phyloP scores from a whole-genome alignment of 1,140 invertebrate species.

The Copidosoma floridanum region DNA sequence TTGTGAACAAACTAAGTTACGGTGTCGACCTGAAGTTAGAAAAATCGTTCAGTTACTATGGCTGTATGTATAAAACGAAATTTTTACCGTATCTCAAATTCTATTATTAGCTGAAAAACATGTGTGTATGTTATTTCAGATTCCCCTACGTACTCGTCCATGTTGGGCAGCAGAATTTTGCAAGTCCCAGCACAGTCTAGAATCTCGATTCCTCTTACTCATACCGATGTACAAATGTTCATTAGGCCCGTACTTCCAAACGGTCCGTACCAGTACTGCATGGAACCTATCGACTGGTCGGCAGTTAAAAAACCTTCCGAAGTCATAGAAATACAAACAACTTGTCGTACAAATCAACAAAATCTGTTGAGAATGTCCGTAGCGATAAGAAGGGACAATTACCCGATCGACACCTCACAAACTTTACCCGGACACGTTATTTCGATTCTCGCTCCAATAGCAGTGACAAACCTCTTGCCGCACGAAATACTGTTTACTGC shows the following conservation, averaged over 20 bases:
- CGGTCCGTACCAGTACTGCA: conserved; percentile 62
- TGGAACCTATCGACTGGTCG: conserved; percentile 66
- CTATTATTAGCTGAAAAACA: no score
- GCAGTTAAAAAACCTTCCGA: conserved; percentile 62
- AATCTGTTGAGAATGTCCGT: conserved; percentile 71
- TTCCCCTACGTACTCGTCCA: conserved; percentile 15
- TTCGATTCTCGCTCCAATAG: conserved; percentile 78
- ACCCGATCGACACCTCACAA: conserved; percentile 64
- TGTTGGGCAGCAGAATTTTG: conserved; percentile 37
- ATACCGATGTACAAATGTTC: conserved; percentile 63
- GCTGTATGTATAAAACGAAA: conserved; percentile 41
- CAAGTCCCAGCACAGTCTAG: conserved; percentile 51
- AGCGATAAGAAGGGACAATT: conserved; percentile 75
- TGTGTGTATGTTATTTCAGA: no score
- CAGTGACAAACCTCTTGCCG: conserved; percentile 75
- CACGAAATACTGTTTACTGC: conserved; percentile 69
- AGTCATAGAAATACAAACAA: conserved; percentile 54
- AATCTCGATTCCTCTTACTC: conserved; percentile 66
- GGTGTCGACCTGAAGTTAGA: conserved; percentile 71
- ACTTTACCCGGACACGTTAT: conserved; percentile 82
- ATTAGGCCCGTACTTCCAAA: conserved; percentile 56
- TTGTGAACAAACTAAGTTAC: conserved; percentile 76
- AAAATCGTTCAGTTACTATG: conserved; percentile 52
- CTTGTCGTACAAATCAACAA: conserved; percentile 49
- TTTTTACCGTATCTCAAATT: no score